phyloP scores from a whole-genome alignment of 1,140 invertebrate genomes.

The Hycleus cichorii region DNA sequence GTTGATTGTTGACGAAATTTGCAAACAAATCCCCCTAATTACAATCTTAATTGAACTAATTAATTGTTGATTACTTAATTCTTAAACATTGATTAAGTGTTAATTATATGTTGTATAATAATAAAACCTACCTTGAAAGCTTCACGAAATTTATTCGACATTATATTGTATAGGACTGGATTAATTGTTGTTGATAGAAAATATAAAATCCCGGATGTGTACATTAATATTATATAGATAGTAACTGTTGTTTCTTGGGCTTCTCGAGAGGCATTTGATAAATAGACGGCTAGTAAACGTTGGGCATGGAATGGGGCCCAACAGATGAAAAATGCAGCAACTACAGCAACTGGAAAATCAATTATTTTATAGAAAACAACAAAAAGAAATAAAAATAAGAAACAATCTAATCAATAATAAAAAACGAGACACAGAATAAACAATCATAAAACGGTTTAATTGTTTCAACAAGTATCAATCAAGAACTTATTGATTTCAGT shows the following conservation, averaged over 20 bases:
- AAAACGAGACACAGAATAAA: too few relatives aligned
- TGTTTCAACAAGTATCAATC: too few relatives aligned
- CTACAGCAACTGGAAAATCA: slow-evolving; percentile 75
- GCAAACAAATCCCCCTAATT: too few relatives aligned
- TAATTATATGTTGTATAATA: not conserved
- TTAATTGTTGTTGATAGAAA: slow-evolving; percentile 72
- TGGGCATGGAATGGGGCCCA: slow-evolving; percentile 94
- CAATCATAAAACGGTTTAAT: too few relatives aligned
- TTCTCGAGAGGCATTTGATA: slow-evolving; percentile 30
- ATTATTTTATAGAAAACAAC: slow-evolving; percentile 10
- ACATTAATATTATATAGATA: slow-evolving; percentile 57
- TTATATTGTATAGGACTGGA: slow-evolving; percentile 78
- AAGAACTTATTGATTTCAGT: too few relatives aligned
- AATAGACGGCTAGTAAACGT: slow-evolving; percentile 64
- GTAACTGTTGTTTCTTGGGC: slow-evolving; percentile 36
- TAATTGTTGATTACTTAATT: not conserved
- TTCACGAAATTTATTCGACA: slow-evolving; percentile 80
- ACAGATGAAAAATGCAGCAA: slow-evolving; percentile 88
- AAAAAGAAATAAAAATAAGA: slow-evolving; percentile 2
- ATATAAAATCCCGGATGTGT: slow-evolving; percentile 63
- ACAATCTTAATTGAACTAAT: too few relatives aligned
- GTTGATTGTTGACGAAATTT: too few relatives aligned
- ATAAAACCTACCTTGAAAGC: slow-evolving; percentile 63
- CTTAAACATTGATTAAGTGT: not conserved
- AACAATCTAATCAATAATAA: not conserved